Evolutionary conservation across 2,113 vertebrate species (phyloP).

Genomic region (Genyomyrus donnyi): DNA sequence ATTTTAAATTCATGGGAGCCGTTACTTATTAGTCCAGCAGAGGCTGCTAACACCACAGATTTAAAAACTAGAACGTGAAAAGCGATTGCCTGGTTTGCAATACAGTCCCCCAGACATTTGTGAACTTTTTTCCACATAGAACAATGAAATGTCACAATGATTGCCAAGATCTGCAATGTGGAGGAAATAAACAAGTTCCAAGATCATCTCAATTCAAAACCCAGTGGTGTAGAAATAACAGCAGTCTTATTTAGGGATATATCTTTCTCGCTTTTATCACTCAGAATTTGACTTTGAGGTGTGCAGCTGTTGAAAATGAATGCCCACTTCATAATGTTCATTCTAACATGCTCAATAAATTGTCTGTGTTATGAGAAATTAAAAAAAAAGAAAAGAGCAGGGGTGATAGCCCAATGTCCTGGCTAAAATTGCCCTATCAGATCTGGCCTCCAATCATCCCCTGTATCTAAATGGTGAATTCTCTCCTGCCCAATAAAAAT

Average conservation of each 20-base stretch:
- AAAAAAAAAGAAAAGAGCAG: not conserved
- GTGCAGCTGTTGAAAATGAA: not conserved
- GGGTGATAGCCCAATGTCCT: not conserved
- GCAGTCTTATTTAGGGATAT: not conserved
- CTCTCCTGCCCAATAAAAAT: not conserved
- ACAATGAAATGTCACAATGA: not conserved
- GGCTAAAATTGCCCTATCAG: not conserved
- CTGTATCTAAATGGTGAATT: not conserved
- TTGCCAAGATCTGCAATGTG: not conserved
- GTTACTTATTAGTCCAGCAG: not conserved
- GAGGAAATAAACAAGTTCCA: not conserved
- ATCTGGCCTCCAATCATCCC: not conserved
- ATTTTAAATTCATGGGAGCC: not conserved
- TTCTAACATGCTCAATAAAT: not conserved
- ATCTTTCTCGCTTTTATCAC: not conserved
- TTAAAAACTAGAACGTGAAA: not conserved
- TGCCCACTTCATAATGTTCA: not conserved
- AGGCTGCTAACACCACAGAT: not conserved
- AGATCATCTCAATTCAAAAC: not conserved
- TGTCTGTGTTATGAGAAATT: not conserved
- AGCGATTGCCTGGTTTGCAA: not conserved
- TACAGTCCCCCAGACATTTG: not conserved
- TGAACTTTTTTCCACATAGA: not conserved
- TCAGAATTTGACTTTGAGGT: not conserved
- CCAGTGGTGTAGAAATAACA: not conserved